These are phyloP conservation scores for Oncorhynchus tshawytscha DNA, from an alignment of 2,113 vertebrate species.

Conservation along the genomic window DNA sequence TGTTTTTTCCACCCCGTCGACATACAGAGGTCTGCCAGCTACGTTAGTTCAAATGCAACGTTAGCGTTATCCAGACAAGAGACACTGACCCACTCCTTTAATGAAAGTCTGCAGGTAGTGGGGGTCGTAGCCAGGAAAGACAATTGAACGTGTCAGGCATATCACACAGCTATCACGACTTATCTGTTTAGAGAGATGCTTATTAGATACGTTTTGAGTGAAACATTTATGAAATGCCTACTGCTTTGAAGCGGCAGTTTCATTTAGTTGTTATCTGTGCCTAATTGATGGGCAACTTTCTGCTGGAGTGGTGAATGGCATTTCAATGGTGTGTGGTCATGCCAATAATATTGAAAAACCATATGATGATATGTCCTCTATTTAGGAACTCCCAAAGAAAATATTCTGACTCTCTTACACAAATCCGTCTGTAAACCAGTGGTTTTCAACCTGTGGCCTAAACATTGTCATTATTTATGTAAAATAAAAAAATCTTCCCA, in stretches of 20 bases:
- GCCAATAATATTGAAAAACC: background rate
- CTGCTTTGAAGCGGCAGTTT: no score
- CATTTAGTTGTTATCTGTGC: no score
- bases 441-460: no score
- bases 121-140: background rate
- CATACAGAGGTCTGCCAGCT: background rate
- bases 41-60: background rate
- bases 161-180: no score
- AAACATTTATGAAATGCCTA: no score
- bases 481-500: no score
- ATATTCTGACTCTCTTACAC: background rate
- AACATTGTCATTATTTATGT: no score
- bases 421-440: background rate
- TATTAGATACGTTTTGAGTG: no score
- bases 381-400: no score
- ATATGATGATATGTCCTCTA: background rate
- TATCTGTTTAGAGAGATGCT: no score
- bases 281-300: no score
- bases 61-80: background rate
- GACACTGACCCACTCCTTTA: background rate
- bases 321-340: background rate
- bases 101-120: background rate
- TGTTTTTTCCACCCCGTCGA: background rate
- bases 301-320: no score
- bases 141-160: background rate